These are phyloP conservation scores for Megamerina dolium DNA, from an alignment of 2,888 invertebrate species.

Conservation along the genomic window DNA sequence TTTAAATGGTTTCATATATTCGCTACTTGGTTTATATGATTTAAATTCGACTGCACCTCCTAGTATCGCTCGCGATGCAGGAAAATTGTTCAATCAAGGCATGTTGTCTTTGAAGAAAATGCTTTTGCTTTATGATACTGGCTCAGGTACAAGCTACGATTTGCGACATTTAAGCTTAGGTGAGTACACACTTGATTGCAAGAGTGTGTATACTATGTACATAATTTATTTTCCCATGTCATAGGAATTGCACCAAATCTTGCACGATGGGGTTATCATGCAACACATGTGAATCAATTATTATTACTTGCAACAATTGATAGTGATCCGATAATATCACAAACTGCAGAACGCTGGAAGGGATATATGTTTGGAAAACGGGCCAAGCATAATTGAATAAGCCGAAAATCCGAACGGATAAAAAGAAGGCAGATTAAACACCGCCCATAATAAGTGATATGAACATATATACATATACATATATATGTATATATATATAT, in stretches of 20 bases:
- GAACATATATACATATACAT: background rate
- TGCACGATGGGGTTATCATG: constrained; percentile 98
- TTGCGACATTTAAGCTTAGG: constrained; percentile 86
- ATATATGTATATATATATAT: background rate
- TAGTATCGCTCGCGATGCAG: constrained; percentile 64
- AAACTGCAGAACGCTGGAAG: constrained; percentile 88
- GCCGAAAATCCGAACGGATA: constrained; percentile 5
- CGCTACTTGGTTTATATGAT: constrained; percentile 92
- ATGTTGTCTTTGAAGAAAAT: constrained; percentile 81
- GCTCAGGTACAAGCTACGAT: constrained; percentile 94
- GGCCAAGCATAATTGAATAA: constrained; percentile 80
- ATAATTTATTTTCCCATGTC: background rate
- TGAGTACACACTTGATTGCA: constrained; percentile 8
- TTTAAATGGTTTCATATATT: constrained; percentile 97
- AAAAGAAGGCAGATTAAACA: too few species aligned
- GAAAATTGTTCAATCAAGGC: constrained; percentile 73
- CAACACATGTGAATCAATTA: constrained; percentile 94
- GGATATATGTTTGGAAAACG: constrained; percentile 93
- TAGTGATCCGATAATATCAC: constrained; percentile 70
- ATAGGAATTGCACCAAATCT: constrained; percentile 76
- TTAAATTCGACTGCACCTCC: constrained; percentile 74
- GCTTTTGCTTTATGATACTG: constrained; percentile 88
- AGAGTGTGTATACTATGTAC: background rate
- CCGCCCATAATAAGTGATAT: too few species aligned
- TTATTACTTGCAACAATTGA: constrained; percentile 82